Evolutionary conservation across 2,888 invertebrate genomes (phyloP).

Genomic region (Tridacna gigas): DNA sequence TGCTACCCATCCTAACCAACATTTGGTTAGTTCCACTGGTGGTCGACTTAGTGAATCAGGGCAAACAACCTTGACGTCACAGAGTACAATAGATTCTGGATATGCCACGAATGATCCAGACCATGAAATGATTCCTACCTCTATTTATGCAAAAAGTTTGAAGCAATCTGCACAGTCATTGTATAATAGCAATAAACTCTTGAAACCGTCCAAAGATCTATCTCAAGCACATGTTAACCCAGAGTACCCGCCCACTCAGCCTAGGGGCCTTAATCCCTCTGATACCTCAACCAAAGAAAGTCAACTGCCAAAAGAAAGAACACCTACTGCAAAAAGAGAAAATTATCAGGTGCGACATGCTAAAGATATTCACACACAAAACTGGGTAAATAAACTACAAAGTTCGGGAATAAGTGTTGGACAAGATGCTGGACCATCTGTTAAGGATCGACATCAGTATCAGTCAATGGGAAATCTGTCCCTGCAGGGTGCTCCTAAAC

Average conservation of each 20-base stretch:
- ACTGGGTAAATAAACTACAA: conserved; percentile 60
- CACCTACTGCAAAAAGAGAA: neutral
- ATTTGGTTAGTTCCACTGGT: conserved; percentile 48
- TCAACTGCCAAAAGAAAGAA: neutral
- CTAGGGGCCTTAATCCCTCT: conserved; percentile 36
- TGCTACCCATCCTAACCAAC: neutral
- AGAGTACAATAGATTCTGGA: conserved; percentile 78
- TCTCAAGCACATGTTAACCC: conserved; percentile 16
- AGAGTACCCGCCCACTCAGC: neutral
- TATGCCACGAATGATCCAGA: conserved; percentile 79
- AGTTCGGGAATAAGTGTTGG: conserved; percentile 2
- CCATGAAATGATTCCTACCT: conserved; percentile 69
- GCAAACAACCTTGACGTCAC: conserved; percentile 73
- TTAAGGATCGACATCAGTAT: neutral
- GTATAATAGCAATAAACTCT: conserved; percentile 61
- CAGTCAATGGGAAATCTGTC: conserved; percentile 16
- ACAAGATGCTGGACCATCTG: neutral
- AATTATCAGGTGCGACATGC: conserved; percentile 27
- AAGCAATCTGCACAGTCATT: conserved; percentile 69
- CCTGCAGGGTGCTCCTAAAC: neutral
- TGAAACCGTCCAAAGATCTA: conserved; percentile 55
- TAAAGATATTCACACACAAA: conserved; percentile 59
- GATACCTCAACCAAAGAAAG: neutral
- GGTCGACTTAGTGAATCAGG: conserved; percentile 73
- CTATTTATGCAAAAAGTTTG: conserved; percentile 66